Base-by-base conservation (phyloP, 2,113 vertebrate species). In the Paraplagusia blochii region DNA sequence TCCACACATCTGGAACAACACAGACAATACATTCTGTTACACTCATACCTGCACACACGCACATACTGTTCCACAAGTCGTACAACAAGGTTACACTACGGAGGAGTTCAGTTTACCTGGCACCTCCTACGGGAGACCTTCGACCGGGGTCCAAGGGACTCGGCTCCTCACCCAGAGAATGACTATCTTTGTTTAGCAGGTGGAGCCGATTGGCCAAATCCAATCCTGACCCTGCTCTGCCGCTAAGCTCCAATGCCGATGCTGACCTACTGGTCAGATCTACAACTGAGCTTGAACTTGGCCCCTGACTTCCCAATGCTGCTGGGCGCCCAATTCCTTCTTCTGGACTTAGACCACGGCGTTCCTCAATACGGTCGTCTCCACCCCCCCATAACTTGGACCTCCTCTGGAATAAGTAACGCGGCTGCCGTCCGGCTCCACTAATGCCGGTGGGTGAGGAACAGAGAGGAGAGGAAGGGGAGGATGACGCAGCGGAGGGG, bases 341-440 rank as follows among this genome's bases (percentile, higher is more conserved):
- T 70, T 87, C 85, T 0, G 79, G 72, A 33, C 72, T 66, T 18
- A 80, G 8, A 7, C 79, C 76, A 7, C 80, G 69, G 2, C 81
- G 59, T 8, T 83, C 82, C 0, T 80, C 88, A 70, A 88, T 86
- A 86, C 92, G 91, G 77, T 95, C 94, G 58, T 93, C 95, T 88
- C 95, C 95, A 82, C 96, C 97, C 86, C 96, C 96, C 97, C 96
- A 98, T 77, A 98, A 92, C 92, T 98, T 99, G 82, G 96, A 98
- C 86, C 95, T 92, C 92, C 95, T 94, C 92, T 98, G 97, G 90
- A 99, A 98, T 88, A 98, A 93, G 89, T 98, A 98, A 86, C 95
- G 95, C 66, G 97, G 95, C 83, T 94, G 94, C 74, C 93, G 92
- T 15, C 22, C 22, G 6, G 22, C 22, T 29, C 91, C 82, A 56